Percentiles rank a stretch among this genome's conserved stretches.
These are phyloP conservation scores for Acestrorhynchus altus DNA, from an alignment of 2,797 vertebrate genomes.

Conservation along the genomic window DNA sequence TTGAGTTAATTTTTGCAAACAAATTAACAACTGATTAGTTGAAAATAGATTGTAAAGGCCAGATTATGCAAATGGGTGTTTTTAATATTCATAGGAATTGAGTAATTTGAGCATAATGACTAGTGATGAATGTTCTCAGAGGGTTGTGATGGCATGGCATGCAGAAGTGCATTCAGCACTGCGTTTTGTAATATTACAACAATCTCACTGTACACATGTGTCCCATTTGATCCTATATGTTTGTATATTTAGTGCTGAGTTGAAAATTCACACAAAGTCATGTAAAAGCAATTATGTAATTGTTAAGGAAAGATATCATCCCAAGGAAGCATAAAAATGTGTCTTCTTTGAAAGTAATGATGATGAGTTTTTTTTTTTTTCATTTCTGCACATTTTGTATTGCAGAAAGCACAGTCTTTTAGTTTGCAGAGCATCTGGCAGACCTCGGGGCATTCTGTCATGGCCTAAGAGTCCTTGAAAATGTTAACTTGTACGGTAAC, in stretches of 20 bases:
- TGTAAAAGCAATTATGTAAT: neutral
- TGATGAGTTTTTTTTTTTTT: neutral
- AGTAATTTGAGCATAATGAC: neutral
- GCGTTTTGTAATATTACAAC: neutral
- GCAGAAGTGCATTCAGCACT: neutral
- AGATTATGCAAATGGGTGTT: neutral
- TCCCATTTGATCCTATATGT: neutral
- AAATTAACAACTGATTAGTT: neutral
- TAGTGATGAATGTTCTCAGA: neutral
- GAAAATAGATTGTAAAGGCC: neutral
- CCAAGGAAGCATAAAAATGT: neutral
- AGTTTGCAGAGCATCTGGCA: neutral
- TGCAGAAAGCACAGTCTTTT: conserved; percentile 4
- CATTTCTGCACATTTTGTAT: neutral
- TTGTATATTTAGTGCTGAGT: neutral
- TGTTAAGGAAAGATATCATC: neutral
- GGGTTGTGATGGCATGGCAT: neutral
- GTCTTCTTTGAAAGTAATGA: neutral
- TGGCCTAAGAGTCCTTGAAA: conserved; percentile 10
- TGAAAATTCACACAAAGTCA: neutral
- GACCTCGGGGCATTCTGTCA: neutral
- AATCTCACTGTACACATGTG: neutral
- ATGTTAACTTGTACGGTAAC: conserved; percentile 4
- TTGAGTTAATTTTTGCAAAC: too few species aligned
- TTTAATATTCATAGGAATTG: conserved; percentile 3